Conservation (phyloP, 2,888 invertebrate genomes). For the Papilio gigon region DNA sequence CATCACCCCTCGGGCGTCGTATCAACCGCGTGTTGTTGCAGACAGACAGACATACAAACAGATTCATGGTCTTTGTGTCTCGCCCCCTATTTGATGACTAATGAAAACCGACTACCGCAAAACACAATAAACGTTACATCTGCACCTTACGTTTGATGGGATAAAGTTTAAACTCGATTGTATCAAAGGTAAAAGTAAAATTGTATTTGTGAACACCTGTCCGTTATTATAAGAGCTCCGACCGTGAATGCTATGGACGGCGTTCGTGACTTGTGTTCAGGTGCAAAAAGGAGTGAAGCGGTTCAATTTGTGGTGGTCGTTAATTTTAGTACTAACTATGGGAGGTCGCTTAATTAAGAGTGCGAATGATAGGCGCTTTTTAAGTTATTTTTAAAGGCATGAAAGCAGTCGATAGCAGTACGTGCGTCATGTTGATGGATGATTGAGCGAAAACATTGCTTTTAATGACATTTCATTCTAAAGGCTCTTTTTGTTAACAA, state of each 20-base stretch:
- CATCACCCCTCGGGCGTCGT: constrained; percentile 62
- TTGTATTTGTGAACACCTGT: constrained; percentile 45
- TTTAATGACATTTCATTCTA: constrained; percentile 27
- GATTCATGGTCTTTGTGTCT: constrained; percentile 62
- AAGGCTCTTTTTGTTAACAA: constrained; percentile 6
- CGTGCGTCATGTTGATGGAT: constrained; percentile 53
- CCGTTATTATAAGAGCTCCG: constrained; percentile 61
- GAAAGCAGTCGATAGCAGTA: constrained; percentile 55
- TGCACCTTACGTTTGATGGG: background rate
- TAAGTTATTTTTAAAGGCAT: constrained; percentile 61
- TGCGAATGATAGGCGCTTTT: constrained; percentile 73
- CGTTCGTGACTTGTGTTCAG: constrained; percentile 40
- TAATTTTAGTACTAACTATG: constrained; percentile 60
- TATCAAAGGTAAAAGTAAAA: constrained; percentile 30
- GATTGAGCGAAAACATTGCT: constrained; percentile 51
- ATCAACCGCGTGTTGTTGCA: constrained; percentile 75
- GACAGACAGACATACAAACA: constrained; percentile 70
- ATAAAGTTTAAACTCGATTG: constrained; percentile 49
- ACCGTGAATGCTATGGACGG: constrained; percentile 50
- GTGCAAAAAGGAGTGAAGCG: constrained; percentile 42
- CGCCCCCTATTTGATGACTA: constrained; percentile 67
- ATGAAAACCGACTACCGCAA: constrained; percentile 60
- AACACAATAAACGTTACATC: background rate
- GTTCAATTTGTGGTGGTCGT: constrained; percentile 64
- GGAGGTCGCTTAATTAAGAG: constrained; percentile 73